Evolutionary conservation across 2,888 invertebrate genomes (phyloP).

Genomic region (Ectobius pallidus): DNA sequence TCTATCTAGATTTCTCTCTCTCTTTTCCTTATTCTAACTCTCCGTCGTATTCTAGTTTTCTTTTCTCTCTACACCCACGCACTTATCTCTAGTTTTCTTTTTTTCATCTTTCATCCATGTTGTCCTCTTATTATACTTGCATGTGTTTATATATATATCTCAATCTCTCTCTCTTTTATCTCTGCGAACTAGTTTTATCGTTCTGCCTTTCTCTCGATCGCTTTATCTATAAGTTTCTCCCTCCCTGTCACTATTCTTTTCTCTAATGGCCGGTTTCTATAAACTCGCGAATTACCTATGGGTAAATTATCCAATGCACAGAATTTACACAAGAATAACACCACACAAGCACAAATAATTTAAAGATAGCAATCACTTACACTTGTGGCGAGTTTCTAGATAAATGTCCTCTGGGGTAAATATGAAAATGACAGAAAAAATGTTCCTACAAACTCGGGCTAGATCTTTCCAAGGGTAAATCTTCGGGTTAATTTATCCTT

Average conservation of each 20-base stretch:
- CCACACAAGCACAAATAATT: no score
- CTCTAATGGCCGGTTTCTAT: neutral
- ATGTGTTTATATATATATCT: slow-evolving; percentile 19
- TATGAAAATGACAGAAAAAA: no score
- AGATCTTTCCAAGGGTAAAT: no score
- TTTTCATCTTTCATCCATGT: neutral
- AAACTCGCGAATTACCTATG: no score
- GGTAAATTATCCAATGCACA: no score
- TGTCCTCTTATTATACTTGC: no score
- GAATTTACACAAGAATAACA: no score
- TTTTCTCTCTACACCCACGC: neutral
- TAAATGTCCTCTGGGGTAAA: no score
- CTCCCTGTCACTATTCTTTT: neutral
- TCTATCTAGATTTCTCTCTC: slow-evolving; percentile 22
- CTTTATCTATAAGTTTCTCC: slow-evolving; percentile 45
- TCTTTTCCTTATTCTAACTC: slow-evolving; percentile 1
- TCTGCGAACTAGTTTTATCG: neutral
- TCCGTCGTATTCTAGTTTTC: neutral
- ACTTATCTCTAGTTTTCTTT: neutral
- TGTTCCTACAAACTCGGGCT: no score
- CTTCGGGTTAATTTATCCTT: no score
- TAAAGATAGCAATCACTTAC: no score
- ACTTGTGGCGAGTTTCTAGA: no score
- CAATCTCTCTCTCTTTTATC: neutral
- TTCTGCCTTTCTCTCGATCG: slow-evolving; percentile 13